A percentile compares a stretch with the other conserved stretches of the same genome.
phyloP scores from a whole-genome alignment of 2,888 invertebrate species.

The Amiota mariae region DNA sequence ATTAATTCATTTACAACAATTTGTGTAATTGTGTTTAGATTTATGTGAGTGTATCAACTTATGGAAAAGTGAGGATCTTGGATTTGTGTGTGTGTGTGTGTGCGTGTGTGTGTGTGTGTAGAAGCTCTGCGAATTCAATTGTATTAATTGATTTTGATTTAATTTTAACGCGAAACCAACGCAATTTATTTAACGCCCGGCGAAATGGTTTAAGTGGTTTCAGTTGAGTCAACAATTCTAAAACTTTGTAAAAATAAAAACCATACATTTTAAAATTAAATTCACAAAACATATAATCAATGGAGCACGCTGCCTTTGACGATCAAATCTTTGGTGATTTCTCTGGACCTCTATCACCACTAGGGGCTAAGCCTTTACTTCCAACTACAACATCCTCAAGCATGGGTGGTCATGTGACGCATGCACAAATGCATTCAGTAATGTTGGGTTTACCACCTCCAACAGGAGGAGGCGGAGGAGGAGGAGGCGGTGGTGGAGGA shows the following conservation, averaged over 20 bases:
- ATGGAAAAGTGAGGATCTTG: background rate
- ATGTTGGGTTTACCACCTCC: slow-evolving; percentile 78
- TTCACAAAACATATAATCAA: slow-evolving; percentile 56
- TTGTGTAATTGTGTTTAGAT: slow-evolving; percentile 46
- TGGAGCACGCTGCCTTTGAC: slow-evolving; percentile 84
- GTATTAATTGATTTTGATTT: slow-evolving; percentile 66
- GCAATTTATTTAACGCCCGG: slow-evolving; percentile 56
- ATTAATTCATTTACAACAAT: slow-evolving; percentile 49
- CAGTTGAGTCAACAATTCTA: slow-evolving; percentile 9
- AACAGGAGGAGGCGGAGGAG: too few relatives aligned
- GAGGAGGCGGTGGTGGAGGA: slow-evolving; percentile 41
- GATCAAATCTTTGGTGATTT: slow-evolving; percentile 88
- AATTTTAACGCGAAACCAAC: slow-evolving; percentile 50
- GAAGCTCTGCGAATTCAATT: slow-evolving; percentile 23
- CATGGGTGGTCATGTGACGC: slow-evolving; percentile 72
- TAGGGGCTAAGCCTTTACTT: slow-evolving; percentile 70
- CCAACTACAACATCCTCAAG: slow-evolving; percentile 71
- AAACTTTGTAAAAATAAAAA: background rate
- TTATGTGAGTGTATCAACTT: too few relatives aligned
- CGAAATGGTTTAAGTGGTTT: slow-evolving; percentile 57
- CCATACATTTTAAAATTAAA: background rate
- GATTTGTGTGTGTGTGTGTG: slow-evolving; percentile 27
- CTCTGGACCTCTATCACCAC: slow-evolving; percentile 76
- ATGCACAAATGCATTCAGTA: slow-evolving; percentile 76
- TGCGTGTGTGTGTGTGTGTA: slow-evolving; percentile 32